Evolutionary conservation across 1,140 invertebrate species (phyloP), one percentile per base, ranked within the genome.

Genomic region (Antheraea pernyi): DNA sequence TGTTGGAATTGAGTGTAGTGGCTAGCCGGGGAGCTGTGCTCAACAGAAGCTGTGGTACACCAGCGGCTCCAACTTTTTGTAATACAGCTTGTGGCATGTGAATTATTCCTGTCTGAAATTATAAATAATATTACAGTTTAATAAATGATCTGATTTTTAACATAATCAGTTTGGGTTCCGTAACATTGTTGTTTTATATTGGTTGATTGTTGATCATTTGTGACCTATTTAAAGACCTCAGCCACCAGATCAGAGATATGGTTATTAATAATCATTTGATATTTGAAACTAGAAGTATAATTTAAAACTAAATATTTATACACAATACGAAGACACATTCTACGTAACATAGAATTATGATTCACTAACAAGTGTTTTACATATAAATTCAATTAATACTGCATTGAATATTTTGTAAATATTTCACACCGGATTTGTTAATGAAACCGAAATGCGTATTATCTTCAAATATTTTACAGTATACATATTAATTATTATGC

Each of bases 51-150:
- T 91, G 94, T 68, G 78, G 94, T 91, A 83, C 94, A 80, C 81
- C 94, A 82, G 92, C 95, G 92, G 88, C 87, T 0, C 87, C 88
- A 13, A 89, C 86, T 63, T 91, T 88, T 68, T 92, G 87, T 46
- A 96, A 89, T 65, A 95, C 89, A 69, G 93, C 94, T 76, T 94
- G 93, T 84, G 89, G 88, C 93, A 92, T 84, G 82, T 93, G 91
- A 58, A 93, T 93, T 69, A 86, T 93, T 48, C 92, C 92, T 66
- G 91, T 93, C 92, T 93, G 82, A 7, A 85, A 86, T 16, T 53
- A 16, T 42, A n/a, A 53, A 13, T 16, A 6, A 53, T 13, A 53
- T 53, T 42, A 4, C 0, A 42, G 2, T 42, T 42, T 42, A 42
- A 11, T 11, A 42, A 39, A 6, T 9, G 37, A 9, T 42, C 39